Percentiles rank a stretch among this genome's conserved stretches.
Evolutionary conservation across 2,888 invertebrate species (phyloP).

Genomic region (Shargacucullia verbasci): DNA sequence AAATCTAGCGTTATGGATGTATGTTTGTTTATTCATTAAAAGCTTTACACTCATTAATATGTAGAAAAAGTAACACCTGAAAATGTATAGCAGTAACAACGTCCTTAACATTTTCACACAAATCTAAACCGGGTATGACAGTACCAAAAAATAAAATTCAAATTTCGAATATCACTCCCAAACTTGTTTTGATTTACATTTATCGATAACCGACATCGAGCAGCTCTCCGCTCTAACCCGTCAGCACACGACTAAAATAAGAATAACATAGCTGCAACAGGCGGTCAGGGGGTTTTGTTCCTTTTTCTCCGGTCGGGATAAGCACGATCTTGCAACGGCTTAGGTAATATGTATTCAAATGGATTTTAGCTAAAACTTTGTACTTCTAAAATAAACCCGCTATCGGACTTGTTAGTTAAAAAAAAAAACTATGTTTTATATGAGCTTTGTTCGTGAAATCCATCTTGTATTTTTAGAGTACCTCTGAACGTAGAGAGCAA

Average conservation of each 20-base stretch:
- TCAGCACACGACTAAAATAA: slow-evolving; percentile 67
- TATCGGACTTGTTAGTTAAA: slow-evolving; percentile 15
- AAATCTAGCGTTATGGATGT: no score
- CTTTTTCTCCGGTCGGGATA: slow-evolving; percentile 60
- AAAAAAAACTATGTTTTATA: slow-evolving; percentile 10
- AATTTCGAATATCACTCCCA: no score
- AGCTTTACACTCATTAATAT: no score
- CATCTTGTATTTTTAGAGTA: slow-evolving; percentile 4
- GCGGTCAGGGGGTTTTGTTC: slow-evolving; percentile 59
- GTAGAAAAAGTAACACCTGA: no score
- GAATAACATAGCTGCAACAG: slow-evolving; percentile 66
- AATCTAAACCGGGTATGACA: no score
- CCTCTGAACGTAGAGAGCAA: no score
- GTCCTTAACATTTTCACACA: no score
- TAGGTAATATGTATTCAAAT: slow-evolving; percentile 56
- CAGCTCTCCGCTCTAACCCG: slow-evolving; percentile 32
- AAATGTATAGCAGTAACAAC: no score
- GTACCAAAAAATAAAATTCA: no score
- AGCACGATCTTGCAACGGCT: slow-evolving; percentile 58
- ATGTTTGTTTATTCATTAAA: no score
- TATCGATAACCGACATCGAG: slow-evolving; percentile 14
- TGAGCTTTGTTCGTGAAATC: background rate
- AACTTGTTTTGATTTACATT: background rate
- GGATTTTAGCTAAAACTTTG: slow-evolving; percentile 45
- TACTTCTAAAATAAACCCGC: slow-evolving; percentile 47